phyloP scores from a whole-genome alignment of 1,140 invertebrate species.

The Monochamus saltuarius region DNA sequence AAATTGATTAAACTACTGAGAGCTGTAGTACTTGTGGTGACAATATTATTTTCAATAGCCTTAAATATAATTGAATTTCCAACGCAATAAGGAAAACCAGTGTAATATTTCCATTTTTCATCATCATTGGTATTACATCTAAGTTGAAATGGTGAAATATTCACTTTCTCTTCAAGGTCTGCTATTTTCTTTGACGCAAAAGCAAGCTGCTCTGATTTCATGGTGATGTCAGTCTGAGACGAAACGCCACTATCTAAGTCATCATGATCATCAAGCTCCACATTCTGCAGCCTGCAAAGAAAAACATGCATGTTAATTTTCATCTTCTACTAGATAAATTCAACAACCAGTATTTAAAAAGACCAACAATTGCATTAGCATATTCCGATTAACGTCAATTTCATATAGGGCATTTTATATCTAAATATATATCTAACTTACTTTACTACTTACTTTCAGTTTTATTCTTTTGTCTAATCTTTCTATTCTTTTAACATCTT shows the following conservation, averaged over 20 bases:
- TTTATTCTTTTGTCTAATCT: conserved; percentile 2
- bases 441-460: neutral
- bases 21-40: conserved; percentile 5
- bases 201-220: conserved; percentile 1
- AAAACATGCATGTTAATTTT: neutral
- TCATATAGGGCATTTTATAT: no score
- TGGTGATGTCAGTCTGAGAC: conserved; percentile 9
- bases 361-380: no score
- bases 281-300: neutral
- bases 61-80: neutral
- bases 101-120: conserved; percentile 8
- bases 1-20: conserved; percentile 9
- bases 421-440: no score
- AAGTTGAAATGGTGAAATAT: conserved; percentile 6
- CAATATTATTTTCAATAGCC: neutral
- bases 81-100: neutral
- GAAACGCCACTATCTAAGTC: neutral
- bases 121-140: neutral
- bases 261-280: no score
- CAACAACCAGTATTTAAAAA: no score
- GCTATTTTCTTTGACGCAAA: conserved; percentile 6
- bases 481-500: neutral
- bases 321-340: no score
- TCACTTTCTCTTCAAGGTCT: conserved; percentile 8
- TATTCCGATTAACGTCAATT: no score